A percentile compares a stretch with the other conserved stretches of the same genome.
Conservation (phyloP, 2,797 vertebrate species). For the Borostomias antarcticus region DNA sequence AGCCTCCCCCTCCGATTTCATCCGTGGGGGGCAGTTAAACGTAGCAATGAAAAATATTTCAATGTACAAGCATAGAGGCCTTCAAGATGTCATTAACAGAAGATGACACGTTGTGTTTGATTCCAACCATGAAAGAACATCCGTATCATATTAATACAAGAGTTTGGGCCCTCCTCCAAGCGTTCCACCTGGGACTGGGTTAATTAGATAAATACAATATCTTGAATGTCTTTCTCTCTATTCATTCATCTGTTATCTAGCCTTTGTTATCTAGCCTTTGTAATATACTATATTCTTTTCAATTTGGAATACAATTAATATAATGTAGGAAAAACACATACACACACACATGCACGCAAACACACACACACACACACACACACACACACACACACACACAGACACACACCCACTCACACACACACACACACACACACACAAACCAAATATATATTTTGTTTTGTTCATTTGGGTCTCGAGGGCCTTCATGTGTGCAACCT, state of each 20-base stretch:
- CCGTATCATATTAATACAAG: not conserved
- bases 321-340: too few species aligned
- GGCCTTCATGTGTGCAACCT: not conserved
- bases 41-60: too few species aligned
- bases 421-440: too few species aligned
- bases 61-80: too few species aligned
- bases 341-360: too few species aligned
- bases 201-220: not conserved
- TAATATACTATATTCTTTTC: not conserved
- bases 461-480: not conserved
- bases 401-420: too few species aligned
- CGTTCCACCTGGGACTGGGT: not conserved
- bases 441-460: not conserved
- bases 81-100: too few species aligned
- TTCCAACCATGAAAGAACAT: not conserved
- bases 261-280: not conserved
- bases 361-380: too few species aligned
- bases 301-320: not conserved
- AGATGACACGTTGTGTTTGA: not conserved
- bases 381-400: too few species aligned
- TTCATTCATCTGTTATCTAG: not conserved
- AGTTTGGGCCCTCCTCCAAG: not conserved
- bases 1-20: too few species aligned
- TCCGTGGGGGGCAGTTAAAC: too few species aligned
- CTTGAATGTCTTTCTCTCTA: not conserved